A percentile compares a stretch with the other conserved stretches of the same genome.
These are phyloP conservation scores for Eufriesea mexicana DNA, from an alignment of 1,140 invertebrate genomes.

Conservation along the genomic window DNA sequence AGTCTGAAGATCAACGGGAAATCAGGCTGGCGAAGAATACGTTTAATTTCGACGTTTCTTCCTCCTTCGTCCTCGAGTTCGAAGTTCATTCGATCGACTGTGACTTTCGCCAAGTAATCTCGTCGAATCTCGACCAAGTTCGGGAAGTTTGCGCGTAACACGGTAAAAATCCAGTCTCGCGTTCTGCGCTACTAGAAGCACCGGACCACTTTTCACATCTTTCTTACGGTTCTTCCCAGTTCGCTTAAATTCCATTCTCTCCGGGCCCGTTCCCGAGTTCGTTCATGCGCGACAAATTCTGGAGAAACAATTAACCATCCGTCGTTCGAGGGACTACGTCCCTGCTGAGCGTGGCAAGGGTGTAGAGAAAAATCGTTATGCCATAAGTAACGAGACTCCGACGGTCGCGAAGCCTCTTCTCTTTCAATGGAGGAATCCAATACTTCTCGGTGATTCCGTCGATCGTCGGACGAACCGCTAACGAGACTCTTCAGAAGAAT, in stretches of 20 bases:
- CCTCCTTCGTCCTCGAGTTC: neutral
- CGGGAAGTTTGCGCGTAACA: neutral
- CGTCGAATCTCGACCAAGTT: neutral
- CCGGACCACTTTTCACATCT: neutral
- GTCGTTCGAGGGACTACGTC: neutral
- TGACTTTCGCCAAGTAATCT: conserved; percentile 22
- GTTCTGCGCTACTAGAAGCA: no score
- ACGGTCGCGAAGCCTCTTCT: neutral
- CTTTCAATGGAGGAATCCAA: conserved; percentile 21
- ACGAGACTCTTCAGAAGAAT: conserved; percentile 52
- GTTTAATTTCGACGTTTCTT: neutral
- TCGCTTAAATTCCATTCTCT: neutral
- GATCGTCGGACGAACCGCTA: conserved; percentile 34
- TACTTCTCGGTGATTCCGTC: conserved; percentile 21
- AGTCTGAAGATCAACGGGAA: neutral
- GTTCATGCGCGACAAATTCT: neutral
- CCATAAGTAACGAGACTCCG: conserved; percentile 29
- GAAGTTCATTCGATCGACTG: conserved; percentile 16
- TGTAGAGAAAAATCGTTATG: conserved; percentile 30
- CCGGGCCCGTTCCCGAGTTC: neutral
- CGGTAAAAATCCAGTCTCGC: neutral
- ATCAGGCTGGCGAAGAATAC: neutral
- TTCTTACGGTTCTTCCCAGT: neutral
- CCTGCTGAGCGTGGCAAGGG: no score
- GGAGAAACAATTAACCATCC: neutral